Evolutionary conservation across 2,888 invertebrate genomes (phyloP), one percentile per base, ranked within the genome.

Genomic region (Limnephilus rhombicus): DNA sequence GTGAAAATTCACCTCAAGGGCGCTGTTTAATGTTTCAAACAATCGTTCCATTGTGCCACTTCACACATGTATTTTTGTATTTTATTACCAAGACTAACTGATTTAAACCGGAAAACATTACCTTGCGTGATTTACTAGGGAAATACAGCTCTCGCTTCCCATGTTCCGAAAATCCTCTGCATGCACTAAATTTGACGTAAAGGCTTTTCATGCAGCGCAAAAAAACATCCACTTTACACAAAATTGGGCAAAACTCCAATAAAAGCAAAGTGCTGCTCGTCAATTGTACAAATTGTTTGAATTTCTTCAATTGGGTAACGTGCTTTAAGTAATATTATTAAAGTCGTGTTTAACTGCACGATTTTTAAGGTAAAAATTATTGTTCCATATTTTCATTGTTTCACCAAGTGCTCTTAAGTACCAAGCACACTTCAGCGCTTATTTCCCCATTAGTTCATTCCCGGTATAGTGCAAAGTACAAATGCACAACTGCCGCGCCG

Each of bases 381-480:
- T 68, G 68, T 68, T 68, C 24, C 9, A 68, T 68, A 68, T 68
- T 68, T 68, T 68, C 24, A n/a, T 68, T 68, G 68, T 68, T 68
- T 24, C 68, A 68, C 68, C 68, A 68, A 68, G 68, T 18, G 68
- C 68, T 68, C 5, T 68, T 68, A 68, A 68, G 68, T 68, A 68
- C 68, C 24, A 9, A 68, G 24, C 24, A 68, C 68, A 68, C 82
- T 41, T n/a, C n/a, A 7, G 37, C 88, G 24, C 80, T 89, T 89
- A 89, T 89, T 89, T 89, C 80, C 80, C 37, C 88, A 89, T 89
- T 80, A 34, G 41, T 29, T 80, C 88, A 80, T 80, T 80, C 24
- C 88, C 80, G n/a, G 80, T 37, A 41, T 29, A 89, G 80, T 80
- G 41, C 34, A 53, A 68, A 34, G 34, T 41, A 37, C 24, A 89